These are phyloP conservation scores for Caradrina kadenii DNA, from an alignment of 2,888 invertebrate species.

Conservation along the genomic window DNA sequence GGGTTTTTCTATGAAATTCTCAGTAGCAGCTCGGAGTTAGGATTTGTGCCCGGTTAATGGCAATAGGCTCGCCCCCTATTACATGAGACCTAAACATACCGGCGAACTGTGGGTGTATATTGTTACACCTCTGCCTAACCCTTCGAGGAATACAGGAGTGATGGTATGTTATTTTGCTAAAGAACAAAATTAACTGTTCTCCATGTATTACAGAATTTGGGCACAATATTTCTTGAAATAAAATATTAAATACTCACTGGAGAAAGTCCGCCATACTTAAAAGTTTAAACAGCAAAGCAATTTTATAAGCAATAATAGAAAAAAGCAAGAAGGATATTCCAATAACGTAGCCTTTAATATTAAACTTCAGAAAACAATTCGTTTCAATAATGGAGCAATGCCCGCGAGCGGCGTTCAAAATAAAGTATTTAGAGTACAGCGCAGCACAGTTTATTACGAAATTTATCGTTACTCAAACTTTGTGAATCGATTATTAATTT, in stretches of 20 bases:
- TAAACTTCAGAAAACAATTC: slow-evolving; percentile 86
- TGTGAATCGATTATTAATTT: slow-evolving; percentile 74
- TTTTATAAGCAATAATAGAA: slow-evolving; percentile 71
- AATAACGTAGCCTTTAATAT: slow-evolving; percentile 79
- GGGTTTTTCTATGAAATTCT: too few relatives aligned
- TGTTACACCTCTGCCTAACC: too few relatives aligned
- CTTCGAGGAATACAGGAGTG: too few relatives aligned
- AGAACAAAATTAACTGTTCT: neutral
- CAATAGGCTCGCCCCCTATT: too few relatives aligned
- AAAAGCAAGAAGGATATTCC: slow-evolving; percentile 72
- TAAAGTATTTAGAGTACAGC: slow-evolving; percentile 82
- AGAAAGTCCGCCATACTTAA: slow-evolving; percentile 46
- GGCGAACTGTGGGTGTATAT: too few relatives aligned
- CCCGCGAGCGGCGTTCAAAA: slow-evolving; percentile 80
- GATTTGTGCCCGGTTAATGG: too few relatives aligned
- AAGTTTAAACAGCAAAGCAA: slow-evolving; percentile 63
- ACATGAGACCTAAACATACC: too few relatives aligned
- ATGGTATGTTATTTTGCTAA: too few relatives aligned
- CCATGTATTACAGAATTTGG: neutral
- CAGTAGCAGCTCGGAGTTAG: too few relatives aligned
- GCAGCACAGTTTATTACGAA: slow-evolving; percentile 82
- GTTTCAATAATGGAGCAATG: slow-evolving; percentile 84
- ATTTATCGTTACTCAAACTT: slow-evolving; percentile 79
- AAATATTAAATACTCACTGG: slow-evolving; percentile 21
- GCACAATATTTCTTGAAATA: slow-evolving; percentile 1